A percentile compares a stretch with the other conserved stretches of the same genome.
Conservation (phyloP, 2,113 vertebrate genomes). For the Gobiocypris rarus region DNA sequence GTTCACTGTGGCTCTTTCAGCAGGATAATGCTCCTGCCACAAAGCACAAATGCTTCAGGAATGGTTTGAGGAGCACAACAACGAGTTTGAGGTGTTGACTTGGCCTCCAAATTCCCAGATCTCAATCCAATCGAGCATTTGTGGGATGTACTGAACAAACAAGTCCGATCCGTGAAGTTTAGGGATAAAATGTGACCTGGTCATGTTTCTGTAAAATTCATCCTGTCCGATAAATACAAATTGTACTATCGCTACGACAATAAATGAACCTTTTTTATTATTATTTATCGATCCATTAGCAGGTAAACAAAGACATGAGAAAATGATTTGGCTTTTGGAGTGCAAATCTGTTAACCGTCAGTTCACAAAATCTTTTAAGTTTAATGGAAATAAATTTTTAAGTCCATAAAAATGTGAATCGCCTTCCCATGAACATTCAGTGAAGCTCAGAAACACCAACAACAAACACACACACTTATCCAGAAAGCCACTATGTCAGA, state of each 20-base stretch:
- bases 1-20: no score
- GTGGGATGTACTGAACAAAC: no score
- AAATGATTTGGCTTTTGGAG: slow-evolving; percentile 19
- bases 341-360: slow-evolving; percentile 13
- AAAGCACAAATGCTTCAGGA: no score
- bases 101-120: no score
- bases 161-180: no score
- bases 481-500: not conserved
- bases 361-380: not conserved
- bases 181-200: not conserved
- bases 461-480: not conserved
- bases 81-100: no score
- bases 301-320: not conserved
- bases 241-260: not conserved
- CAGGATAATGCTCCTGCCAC: no score
- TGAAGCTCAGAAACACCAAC: not conserved
- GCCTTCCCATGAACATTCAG: not conserved
- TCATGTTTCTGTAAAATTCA: no score
- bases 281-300: not conserved
- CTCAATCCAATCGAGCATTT: no score
- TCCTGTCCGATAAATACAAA: not conserved
- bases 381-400: slow-evolving; percentile 15
- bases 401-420: not conserved
- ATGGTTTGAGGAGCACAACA: no score
- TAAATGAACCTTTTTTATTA: not conserved